A percentile compares a stretch with the other conserved stretches of the same genome.
phyloP scores from a whole-genome alignment of 2,113 vertebrate species.

The Andinoacara biseriatus region DNA sequence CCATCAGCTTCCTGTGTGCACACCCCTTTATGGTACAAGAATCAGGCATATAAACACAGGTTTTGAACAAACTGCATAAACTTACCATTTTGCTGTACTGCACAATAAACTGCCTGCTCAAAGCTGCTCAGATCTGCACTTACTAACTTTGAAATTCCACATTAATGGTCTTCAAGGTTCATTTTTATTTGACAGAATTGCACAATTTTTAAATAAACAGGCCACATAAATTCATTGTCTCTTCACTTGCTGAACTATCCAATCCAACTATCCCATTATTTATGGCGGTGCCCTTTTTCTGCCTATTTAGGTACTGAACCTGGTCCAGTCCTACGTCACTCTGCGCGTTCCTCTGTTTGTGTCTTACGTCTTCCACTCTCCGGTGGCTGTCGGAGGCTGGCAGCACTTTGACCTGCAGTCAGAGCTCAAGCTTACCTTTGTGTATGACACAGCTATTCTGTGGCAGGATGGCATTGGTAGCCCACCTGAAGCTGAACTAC shows the following conservation, averaged over 20 bases:
- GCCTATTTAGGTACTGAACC: slow-evolving; percentile 79
- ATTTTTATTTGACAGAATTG: too few species aligned
- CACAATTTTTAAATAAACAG: too few species aligned
- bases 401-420: slow-evolving; percentile 85
- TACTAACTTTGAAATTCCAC: too few species aligned
- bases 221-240: too few species aligned
- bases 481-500: slow-evolving; percentile 81
- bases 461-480: slow-evolving; percentile 85
- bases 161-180: too few species aligned
- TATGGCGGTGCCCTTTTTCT: not conserved
- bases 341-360: slow-evolving; percentile 79
- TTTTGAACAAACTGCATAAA: not conserved
- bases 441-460: slow-evolving; percentile 83
- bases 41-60: not conserved
- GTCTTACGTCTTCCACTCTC: slow-evolving; percentile 83
- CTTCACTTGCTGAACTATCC: too few species aligned
- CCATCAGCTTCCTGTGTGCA: too few species aligned
- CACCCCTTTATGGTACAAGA: too few species aligned
- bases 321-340: slow-evolving; percentile 84
- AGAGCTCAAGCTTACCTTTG: slow-evolving; percentile 83
- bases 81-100: not conserved
- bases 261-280: too few species aligned
- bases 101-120: too few species aligned
- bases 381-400: slow-evolving; percentile 80
- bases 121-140: too few species aligned